Conservation (phyloP, 2,888 invertebrate species). For the Leistus spinibarbis region DNA sequence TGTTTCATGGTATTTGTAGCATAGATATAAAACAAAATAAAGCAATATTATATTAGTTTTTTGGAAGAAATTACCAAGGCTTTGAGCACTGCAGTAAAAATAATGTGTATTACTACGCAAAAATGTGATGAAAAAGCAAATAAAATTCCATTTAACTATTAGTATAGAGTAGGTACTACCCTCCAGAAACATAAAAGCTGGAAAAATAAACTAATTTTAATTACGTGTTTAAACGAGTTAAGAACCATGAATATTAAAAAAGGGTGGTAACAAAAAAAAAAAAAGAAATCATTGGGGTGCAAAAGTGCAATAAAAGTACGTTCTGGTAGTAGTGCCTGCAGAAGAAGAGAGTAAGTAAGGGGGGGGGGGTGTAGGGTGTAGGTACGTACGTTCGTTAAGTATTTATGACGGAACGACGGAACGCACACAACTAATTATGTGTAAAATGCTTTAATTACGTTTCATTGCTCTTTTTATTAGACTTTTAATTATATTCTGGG, state of each 20-base stretch:
- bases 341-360: not conserved
- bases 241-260: not conserved
- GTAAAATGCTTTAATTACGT: slow-evolving; percentile 47
- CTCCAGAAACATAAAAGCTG: too few species aligned
- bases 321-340: not conserved
- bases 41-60: too few species aligned
- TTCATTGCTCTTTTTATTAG: slow-evolving; percentile 48
- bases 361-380: not conserved
- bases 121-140: too few species aligned
- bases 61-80: too few species aligned
- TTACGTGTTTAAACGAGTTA: not conserved
- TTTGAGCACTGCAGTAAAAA: too few species aligned
- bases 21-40: too few species aligned
- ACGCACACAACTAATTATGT: slow-evolving; percentile 46
- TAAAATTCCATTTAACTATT: too few species aligned
- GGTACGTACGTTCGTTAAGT: slow-evolving; percentile 26
- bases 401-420: slow-evolving; percentile 45
- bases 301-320: not conserved
- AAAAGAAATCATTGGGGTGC: not conserved
- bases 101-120: too few species aligned
- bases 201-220: not conserved
- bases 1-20: too few species aligned
- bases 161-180: too few species aligned
- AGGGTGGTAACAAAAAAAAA: not conserved
- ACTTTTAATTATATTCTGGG: slow-evolving; percentile 45